Conservation (phyloP, 2,113 vertebrate species). For the Astur gentilis region DNA sequence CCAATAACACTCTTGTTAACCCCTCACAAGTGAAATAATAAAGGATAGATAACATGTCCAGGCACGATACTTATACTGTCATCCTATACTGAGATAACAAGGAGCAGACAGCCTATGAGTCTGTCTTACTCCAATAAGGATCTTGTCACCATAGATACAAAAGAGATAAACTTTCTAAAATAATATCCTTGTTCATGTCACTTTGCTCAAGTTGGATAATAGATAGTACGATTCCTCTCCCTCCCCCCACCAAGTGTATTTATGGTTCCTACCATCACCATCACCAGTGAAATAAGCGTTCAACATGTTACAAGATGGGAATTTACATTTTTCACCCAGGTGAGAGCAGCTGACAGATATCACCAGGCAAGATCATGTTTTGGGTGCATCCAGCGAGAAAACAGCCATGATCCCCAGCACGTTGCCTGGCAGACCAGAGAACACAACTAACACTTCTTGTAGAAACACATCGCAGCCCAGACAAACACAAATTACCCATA, state of each 20-base stretch:
- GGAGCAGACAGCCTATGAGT: slow-evolving; percentile 23
- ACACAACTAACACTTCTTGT: too few relatives aligned
- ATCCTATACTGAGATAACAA: slow-evolving; percentile 60
- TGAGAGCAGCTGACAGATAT: neutral
- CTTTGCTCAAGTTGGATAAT: slow-evolving; percentile 49
- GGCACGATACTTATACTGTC: slow-evolving; percentile 44
- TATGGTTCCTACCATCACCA: neutral
- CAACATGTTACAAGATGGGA: fast-evolving
- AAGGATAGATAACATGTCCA: slow-evolving; percentile 65
- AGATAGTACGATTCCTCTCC: neutral
- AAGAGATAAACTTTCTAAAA: slow-evolving; percentile 71
- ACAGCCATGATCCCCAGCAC: neutral
- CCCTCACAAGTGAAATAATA: slow-evolving; percentile 69
- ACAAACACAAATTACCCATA: neutral
- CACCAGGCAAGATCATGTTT: fast-evolving
- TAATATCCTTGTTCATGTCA: slow-evolving; percentile 66
- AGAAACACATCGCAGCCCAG: neutral
- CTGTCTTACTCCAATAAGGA: slow-evolving; percentile 53
- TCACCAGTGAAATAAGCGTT: neutral
- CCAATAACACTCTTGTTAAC: slow-evolving; percentile 64
- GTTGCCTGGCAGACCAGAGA: neutral
- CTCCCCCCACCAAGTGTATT: neutral
- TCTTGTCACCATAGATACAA: slow-evolving; percentile 69
- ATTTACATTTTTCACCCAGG: neutral
- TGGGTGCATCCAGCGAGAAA: neutral